Conservation (phyloP, 2,797 vertebrate species). For the Amphiprion clarkii region DNA sequence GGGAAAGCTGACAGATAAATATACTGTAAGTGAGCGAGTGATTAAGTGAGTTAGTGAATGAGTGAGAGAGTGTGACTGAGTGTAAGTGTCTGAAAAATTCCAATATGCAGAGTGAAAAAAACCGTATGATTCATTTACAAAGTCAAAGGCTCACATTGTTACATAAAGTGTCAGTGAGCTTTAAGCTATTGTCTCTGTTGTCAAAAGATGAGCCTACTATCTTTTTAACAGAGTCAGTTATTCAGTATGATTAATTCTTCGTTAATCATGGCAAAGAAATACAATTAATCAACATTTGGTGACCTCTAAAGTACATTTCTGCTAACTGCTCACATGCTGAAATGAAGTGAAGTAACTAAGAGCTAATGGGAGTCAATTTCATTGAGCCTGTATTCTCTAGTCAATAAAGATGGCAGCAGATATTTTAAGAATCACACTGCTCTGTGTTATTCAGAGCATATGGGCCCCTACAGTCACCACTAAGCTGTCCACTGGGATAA, state of each 20-base stretch:
- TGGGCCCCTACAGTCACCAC: not conserved
- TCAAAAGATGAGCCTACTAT: no score
- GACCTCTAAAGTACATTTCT: not conserved
- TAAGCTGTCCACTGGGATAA: conserved; percentile 14
- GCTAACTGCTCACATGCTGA: not conserved
- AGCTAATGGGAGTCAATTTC: conserved; percentile 1
- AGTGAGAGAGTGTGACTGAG: conserved; percentile 18
- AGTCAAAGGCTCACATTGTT: not conserved
- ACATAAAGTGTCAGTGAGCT: not conserved
- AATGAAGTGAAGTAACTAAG: not conserved
- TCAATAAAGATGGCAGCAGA: conserved; percentile 3
- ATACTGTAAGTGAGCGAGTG: conserved; percentile 13
- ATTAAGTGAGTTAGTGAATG: conserved; percentile 21
- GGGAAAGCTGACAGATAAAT: conserved; percentile 53
- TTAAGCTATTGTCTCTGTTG: not conserved
- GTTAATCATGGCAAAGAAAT: not conserved
- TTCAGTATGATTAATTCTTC: no score
- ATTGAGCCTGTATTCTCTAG: conserved; percentile 11
- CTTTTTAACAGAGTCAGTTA: not conserved
- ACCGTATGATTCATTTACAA: conserved; percentile 1
- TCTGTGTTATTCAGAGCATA: conserved; percentile 12
- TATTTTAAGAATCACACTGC: conserved; percentile 16
- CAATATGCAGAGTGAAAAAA: conserved; percentile 11
- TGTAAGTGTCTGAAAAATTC: not conserved
- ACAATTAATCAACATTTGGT: conserved; percentile 1